Evolutionary conservation across 2,888 invertebrate genomes (phyloP), one percentile per base, ranked within the genome.

Genomic region (Eupeodes latifasciatus): DNA sequence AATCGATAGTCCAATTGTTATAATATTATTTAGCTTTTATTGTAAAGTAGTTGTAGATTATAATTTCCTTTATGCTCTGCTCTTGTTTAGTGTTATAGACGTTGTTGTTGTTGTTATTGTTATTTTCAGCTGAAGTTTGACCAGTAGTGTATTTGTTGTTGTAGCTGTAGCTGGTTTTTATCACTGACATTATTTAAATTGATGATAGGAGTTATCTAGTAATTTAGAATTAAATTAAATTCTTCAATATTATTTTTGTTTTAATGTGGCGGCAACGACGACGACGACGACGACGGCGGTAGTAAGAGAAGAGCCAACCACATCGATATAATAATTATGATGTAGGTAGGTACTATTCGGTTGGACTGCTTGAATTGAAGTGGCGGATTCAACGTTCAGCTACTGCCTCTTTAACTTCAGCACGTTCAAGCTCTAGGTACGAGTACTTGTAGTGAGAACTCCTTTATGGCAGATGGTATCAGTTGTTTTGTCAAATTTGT

Each of bases 121-220:
- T 85, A 51, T 66, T 79, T 55, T 67, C 44, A 64, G 69, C 16
- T 47, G 74, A 59, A 27, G 66, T 80, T 57, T 16, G 61, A 14
- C 61, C 76, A 83, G 14, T 51, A 83, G 14, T 51, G 57, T 44
- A 57, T 44, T 57, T 66, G 78, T 71, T 77, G 66, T 77, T 77
- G 66, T 81, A 62, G 57, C 74, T 53, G 71, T 62, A 66, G 57
- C 74, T 53, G 71, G 57, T 71, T 81, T 74, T 88, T 81, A 81
- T 84, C 81, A 88, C 85, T 88, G 85, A 85, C 88, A 88, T 88
- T 75, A 88, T 87, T 87, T 82, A 83, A 66, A 72, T 74, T 69
- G 84, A 84, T 81, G 77, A 75, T 57, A 81, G 79, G 79, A 80
- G 74, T 80, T 84, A 88, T 84, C 84, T 77, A 74, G 69, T 64